Percentiles rank a stretch among this genome's conserved stretches.
phyloP scores from a whole-genome alignment of 2,797 vertebrate genomes.

The Urosaurus nigricauda region DNA sequence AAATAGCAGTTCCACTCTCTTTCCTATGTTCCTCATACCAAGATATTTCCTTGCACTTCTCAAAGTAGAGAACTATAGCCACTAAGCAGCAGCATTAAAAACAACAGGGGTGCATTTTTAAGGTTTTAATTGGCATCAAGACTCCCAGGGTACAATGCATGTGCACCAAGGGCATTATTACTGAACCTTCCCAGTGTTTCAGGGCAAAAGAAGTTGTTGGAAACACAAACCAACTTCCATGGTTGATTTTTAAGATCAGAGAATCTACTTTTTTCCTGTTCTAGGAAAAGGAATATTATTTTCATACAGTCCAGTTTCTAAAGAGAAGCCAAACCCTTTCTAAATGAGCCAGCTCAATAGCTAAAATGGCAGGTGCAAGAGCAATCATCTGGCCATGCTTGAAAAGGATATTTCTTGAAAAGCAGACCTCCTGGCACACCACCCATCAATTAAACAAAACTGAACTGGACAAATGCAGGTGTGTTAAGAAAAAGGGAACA shows the following conservation, averaged over 20 bases:
- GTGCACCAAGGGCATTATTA: conserved; percentile 42
- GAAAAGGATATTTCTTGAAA: conserved; percentile 74
- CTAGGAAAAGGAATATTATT: conserved; percentile 74
- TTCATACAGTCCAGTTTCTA: conserved; percentile 65
- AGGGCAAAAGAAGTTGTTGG: conserved; percentile 62
- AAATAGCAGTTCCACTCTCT: conserved; percentile 26
- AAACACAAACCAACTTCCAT: conserved; percentile 70
- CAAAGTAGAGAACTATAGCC: conserved; percentile 39
- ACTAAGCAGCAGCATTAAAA: conserved; percentile 53
- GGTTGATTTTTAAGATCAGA: conserved; percentile 70
- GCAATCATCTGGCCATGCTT: conserved; percentile 68
- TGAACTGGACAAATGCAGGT: conserved; percentile 61
- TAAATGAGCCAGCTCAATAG: conserved; percentile 51
- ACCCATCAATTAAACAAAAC: conserved; percentile 62
- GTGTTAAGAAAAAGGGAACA: conserved; percentile 49
- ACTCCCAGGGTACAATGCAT: conserved; percentile 64
- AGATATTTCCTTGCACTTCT: background rate
- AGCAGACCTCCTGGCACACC: conserved; percentile 38
- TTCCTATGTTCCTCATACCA: background rate
- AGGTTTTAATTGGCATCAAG: conserved; percentile 66
- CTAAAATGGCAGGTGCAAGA: conserved; percentile 60
- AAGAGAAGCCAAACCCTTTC: conserved; percentile 64
- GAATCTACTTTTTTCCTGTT: conserved; percentile 58
- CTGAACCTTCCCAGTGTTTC: conserved; percentile 70
- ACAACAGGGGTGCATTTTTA: conserved; percentile 46